These are phyloP conservation scores for Fregata magnificens DNA, from an alignment of 2,113 vertebrate genomes.

Conservation along the genomic window DNA sequence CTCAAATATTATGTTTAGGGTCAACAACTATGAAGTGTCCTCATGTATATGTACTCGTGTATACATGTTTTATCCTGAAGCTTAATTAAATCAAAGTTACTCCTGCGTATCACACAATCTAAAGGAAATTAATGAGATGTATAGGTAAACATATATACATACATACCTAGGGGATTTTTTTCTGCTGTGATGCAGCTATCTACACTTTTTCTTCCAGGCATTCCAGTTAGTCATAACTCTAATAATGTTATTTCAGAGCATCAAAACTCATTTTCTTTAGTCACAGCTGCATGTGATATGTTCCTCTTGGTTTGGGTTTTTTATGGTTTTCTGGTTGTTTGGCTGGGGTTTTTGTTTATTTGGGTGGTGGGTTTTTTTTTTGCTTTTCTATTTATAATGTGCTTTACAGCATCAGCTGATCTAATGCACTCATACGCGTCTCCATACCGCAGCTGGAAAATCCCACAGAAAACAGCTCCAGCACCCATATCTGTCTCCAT, in stretches of 20 bases:
- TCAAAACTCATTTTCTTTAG: neutral
- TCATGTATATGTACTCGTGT: neutral
- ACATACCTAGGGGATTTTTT: neutral
- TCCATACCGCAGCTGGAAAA: neutral
- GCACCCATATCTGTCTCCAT: neutral
- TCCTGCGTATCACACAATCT: neutral
- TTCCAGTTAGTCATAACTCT: neutral
- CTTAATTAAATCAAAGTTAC: neutral
- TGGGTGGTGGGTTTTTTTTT: neutral
- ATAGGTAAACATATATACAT: neutral
- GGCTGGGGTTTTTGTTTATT: neutral
- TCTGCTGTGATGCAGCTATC: neutral
- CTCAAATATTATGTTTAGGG: neutral
- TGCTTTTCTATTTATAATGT: neutral
- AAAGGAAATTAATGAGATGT: neutral
- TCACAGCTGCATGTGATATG: neutral
- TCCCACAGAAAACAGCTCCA: neutral
- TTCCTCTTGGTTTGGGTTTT: neutral
- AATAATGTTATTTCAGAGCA: neutral
- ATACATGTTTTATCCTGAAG: neutral
- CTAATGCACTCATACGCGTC: neutral
- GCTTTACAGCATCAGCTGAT: neutral
- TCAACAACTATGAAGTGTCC: neutral
- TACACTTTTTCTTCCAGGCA: neutral
- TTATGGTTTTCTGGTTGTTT: neutral